These are phyloP conservation scores for Myopa tessellatipennis DNA, from an alignment of 2,888 invertebrate species.

Conservation along the genomic window DNA sequence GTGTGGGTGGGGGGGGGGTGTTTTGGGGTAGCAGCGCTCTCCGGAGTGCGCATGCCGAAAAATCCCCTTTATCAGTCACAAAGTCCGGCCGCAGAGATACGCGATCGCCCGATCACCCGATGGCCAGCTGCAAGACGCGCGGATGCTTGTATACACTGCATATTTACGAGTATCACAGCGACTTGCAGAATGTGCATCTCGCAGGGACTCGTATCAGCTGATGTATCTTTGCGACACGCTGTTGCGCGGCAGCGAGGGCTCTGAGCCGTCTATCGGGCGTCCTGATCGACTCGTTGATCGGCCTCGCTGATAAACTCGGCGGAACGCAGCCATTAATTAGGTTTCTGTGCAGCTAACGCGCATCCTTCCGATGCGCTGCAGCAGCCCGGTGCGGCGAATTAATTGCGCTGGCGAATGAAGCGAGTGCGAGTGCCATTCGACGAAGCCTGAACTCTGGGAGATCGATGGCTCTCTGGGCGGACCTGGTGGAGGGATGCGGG, in stretches of 20 bases:
- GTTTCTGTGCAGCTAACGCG: conserved; percentile 39
- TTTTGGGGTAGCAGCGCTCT: neutral
- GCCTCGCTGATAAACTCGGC: conserved; percentile 5
- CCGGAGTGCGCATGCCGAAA: neutral
- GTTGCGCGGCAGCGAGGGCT: conserved; percentile 16
- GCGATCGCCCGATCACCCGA: neutral
- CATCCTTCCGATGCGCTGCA: conserved; percentile 1
- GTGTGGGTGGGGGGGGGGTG: neutral
- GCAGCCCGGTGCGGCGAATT: conserved; percentile 48
- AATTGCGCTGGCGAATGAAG: conserved; percentile 58
- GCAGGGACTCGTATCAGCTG: conserved; percentile 22
- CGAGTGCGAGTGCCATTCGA: conserved; percentile 51
- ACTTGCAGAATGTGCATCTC: conserved; percentile 16
- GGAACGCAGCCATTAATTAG: conserved; percentile 55
- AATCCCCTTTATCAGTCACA: neutral
- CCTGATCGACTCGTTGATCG: conserved; percentile 34
- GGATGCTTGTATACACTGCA: neutral
- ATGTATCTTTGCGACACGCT: conserved; percentile 31
- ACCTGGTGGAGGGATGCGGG: conserved; percentile 27
- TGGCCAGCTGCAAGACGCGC: neutral
- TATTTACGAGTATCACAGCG: conserved; percentile 6
- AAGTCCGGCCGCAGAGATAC: neutral
- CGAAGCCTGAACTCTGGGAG: neutral
- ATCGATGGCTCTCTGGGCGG: neutral
- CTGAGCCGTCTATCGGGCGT: conserved; percentile 14